Conservation (phyloP, 2,113 vertebrate species). For the Parotia lawesii region DNA sequence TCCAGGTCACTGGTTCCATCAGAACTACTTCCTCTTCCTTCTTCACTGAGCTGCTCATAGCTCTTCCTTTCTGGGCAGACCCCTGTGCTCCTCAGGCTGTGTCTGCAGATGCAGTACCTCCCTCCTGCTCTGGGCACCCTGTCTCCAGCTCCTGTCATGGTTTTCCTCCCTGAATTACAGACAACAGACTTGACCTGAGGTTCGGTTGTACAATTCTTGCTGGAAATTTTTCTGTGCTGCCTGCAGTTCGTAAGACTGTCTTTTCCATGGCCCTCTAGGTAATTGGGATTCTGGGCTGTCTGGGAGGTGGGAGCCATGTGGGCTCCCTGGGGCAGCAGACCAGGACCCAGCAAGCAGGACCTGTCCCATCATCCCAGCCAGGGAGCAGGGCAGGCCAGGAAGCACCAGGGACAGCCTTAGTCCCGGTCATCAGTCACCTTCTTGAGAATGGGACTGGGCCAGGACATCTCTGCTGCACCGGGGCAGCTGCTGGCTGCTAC, state of each 20-base stretch:
- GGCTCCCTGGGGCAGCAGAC: not conserved
- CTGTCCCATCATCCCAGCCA: not conserved
- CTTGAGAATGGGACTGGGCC: not conserved
- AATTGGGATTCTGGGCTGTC: not conserved
- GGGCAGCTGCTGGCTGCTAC: not conserved
- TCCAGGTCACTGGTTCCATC: not conserved
- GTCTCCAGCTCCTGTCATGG: not conserved
- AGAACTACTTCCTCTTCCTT: slow-evolving; percentile 8
- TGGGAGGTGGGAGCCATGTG: not conserved
- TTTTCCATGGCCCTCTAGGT: not conserved
- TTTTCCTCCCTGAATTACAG: not conserved
- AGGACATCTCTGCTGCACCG: not conserved
- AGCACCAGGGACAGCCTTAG: not conserved
- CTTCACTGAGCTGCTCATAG: not conserved
- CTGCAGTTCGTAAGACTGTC: not conserved
- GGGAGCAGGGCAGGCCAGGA: not conserved
- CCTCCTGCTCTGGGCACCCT: not conserved
- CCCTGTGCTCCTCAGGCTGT: not conserved
- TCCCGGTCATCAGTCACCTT: not conserved
- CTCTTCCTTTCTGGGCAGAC: slow-evolving; percentile 12
- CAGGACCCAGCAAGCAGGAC: not conserved
- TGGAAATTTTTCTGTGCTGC: not conserved
- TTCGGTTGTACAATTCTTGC: not conserved
- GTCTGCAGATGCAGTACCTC: not conserved
- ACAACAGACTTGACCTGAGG: not conserved